phyloP scores from a whole-genome alignment of 2,113 vertebrate species.

The Calyptomena viridis region DNA sequence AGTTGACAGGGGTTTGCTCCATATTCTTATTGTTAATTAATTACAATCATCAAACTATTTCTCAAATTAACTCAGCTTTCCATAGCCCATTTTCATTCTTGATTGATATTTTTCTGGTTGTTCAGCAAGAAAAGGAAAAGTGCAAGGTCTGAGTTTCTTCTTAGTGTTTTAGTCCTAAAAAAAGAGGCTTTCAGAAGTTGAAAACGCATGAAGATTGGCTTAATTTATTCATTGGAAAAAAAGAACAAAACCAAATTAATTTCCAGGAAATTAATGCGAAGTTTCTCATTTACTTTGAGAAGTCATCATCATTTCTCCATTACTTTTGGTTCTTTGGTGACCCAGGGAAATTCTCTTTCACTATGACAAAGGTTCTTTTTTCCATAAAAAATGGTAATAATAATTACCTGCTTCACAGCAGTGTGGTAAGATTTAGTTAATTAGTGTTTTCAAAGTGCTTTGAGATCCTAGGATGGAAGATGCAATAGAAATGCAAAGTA shows the following conservation, averaged over 20 bases:
- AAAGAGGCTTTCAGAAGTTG: neutral
- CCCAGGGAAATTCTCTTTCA: constrained; percentile 5
- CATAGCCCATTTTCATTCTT: neutral
- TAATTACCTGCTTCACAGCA: constrained; percentile 61
- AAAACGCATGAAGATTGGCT: neutral
- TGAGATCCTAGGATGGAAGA: constrained; percentile 68
- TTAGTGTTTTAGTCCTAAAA: neutral
- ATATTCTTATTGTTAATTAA: constrained; percentile 12
- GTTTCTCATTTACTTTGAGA: constrained; percentile 26
- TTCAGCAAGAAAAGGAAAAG: constrained; percentile 14
- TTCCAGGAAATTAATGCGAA: constrained; percentile 27
- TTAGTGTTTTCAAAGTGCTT: constrained; percentile 66
- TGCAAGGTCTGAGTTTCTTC: neutral
- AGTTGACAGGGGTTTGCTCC: neutral
- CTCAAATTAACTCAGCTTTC: constrained; percentile 13
- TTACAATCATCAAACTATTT: constrained; percentile 8
- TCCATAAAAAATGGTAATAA: constrained; percentile 29
- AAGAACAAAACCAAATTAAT: neutral
- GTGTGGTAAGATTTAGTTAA: constrained; percentile 52
- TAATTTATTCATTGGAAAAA: constrained; percentile 1
- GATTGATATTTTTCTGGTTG: constrained; percentile 17
- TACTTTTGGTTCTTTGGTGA: constrained; percentile 39
- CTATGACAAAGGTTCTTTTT: constrained; percentile 30
- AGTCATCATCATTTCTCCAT: constrained; percentile 8
- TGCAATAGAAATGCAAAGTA: constrained; percentile 73